phyloP scores from a whole-genome alignment of 2,888 invertebrate genomes.

The Zaprionus bogoriensis region DNA sequence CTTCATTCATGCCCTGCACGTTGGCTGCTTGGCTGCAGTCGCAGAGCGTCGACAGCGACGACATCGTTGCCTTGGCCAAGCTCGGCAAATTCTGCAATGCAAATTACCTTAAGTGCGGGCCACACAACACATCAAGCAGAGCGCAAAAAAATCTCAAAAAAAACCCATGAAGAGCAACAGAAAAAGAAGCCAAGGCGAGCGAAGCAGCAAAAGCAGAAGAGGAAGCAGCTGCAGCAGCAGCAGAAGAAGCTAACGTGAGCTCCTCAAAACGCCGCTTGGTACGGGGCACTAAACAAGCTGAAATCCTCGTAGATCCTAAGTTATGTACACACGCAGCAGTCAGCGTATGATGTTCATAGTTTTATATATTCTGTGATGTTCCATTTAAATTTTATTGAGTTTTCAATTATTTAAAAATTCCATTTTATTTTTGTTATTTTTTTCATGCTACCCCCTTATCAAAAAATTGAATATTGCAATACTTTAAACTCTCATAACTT shows the following conservation, averaged over 20 bases:
- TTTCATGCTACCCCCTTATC: too few species aligned
- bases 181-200: neutral
- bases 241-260: constrained; percentile 28
- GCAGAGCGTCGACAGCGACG: constrained; percentile 10
- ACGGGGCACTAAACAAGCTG: constrained; percentile 78
- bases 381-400: too few species aligned
- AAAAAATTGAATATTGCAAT: too few species aligned
- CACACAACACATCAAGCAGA: constrained; percentile 75
- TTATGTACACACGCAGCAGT: constrained; percentile 57
- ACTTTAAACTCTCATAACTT: too few species aligned
- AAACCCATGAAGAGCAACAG: constrained; percentile 5
- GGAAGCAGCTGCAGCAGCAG: neutral
- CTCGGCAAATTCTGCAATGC: constrained; percentile 78
- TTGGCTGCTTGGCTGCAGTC: constrained; percentile 66
- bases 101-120: constrained; percentile 78
- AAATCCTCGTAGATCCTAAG: constrained; percentile 79
- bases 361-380: too few species aligned
- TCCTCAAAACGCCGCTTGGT: constrained; percentile 49
- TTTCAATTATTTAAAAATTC: too few species aligned
- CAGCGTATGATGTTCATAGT: too few species aligned
- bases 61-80: constrained; percentile 67
- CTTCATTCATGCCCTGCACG: constrained; percentile 79
- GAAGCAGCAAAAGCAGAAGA: neutral
- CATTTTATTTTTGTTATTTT: too few species aligned
- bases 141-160: constrained; percentile 43